Conservation (phyloP, 1,140 invertebrate species). For the Heliothis subflexa region DNA sequence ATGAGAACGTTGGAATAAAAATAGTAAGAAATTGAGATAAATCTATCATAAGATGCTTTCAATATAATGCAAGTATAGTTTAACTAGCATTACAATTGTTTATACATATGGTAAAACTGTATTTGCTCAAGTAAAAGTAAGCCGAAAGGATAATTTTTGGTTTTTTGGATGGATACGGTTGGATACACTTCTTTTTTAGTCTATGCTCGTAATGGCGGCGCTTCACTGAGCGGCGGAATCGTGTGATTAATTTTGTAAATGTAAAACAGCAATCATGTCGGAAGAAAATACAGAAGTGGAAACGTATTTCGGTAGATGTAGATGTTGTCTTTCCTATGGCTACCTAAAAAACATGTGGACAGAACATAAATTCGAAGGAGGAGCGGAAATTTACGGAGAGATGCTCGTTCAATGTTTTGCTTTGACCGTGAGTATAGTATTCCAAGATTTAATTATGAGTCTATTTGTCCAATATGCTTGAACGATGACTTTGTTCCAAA, state of each 20-base stretch:
- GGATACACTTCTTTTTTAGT: background rate
- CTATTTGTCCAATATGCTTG: constrained; percentile 40
- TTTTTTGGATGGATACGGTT: too few relatives aligned
- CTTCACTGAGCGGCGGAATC: background rate
- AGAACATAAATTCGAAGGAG: constrained; percentile 54
- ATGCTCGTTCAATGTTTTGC: constrained; percentile 65
- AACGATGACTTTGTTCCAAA: constrained; percentile 30
- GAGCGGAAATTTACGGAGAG: constrained; percentile 59
- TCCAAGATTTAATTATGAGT: constrained; percentile 21
- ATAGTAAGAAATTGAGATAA: too few relatives aligned
- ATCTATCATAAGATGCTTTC: too few relatives aligned
- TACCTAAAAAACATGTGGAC: constrained; percentile 64
- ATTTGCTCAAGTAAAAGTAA: too few relatives aligned
- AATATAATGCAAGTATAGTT: too few relatives aligned
- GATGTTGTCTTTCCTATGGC: constrained; percentile 63
- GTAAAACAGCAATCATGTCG: constrained; percentile 35
- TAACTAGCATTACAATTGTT: too few relatives aligned
- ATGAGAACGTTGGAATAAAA: too few relatives aligned
- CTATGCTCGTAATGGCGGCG: constrained; percentile 29
- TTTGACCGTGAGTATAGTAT: constrained; percentile 59
- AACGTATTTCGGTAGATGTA: constrained; percentile 58
- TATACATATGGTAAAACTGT: too few relatives aligned
- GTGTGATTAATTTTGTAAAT: background rate
- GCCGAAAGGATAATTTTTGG: too few relatives aligned
- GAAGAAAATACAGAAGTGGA: constrained; percentile 27